Evolutionary conservation across 2,888 invertebrate genomes (phyloP).

Genomic region (Meta bourneti): DNA sequence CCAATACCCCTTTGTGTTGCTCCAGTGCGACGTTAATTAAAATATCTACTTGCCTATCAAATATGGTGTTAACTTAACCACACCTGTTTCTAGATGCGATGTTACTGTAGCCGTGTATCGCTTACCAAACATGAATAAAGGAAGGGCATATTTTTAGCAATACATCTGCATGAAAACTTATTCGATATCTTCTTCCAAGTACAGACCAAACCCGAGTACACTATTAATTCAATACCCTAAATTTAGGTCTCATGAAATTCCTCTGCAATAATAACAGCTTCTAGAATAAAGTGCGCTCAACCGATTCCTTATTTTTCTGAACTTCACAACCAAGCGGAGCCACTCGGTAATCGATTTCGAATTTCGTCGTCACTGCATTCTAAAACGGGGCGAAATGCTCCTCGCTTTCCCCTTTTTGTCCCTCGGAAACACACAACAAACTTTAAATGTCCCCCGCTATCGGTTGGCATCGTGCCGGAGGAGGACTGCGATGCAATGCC

Average conservation of each 20-base stretch:
- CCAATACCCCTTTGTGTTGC: too few relatives aligned
- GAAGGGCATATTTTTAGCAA: not conserved
- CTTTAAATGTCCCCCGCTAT: not conserved
- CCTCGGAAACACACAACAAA: not conserved
- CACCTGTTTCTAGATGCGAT: too few relatives aligned
- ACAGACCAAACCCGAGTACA: not conserved
- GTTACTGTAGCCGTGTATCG: too few relatives aligned
- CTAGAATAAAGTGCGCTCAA: not conserved
- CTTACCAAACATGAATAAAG: too few relatives aligned
- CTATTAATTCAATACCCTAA: not conserved
- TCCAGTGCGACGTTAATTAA: too few relatives aligned
- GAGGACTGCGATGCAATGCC: not conserved
- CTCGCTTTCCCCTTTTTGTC: not conserved
- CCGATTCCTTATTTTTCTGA: not conserved
- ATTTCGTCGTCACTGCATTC: not conserved
- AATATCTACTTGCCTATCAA: too few relatives aligned
- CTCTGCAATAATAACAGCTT: not conserved
- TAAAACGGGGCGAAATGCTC: not conserved
- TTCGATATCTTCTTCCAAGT: not conserved
- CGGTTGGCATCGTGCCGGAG: constrained; percentile 29
- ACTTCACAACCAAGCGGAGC: not conserved
- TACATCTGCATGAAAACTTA: not conserved
- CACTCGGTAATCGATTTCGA: not conserved
- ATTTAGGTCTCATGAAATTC: not conserved
- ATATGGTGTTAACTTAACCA: too few relatives aligned